Evolutionary conservation across 2,113 vertebrate species (phyloP).

Genomic region (Paramormyrops kingsleyae): DNA sequence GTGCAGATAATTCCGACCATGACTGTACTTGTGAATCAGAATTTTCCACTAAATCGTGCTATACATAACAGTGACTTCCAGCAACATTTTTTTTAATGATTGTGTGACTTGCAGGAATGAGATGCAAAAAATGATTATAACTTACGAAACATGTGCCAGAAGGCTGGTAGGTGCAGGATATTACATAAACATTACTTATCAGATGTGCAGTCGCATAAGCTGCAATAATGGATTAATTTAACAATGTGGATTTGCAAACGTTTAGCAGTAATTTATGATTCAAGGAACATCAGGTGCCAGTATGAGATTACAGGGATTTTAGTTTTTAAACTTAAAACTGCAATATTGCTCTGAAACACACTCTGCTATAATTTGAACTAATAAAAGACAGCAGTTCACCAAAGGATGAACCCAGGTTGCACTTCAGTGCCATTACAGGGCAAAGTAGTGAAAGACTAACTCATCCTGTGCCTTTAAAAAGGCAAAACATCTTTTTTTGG

Average conservation of each 20-base stretch:
- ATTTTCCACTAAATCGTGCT: background rate
- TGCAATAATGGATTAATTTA: background rate
- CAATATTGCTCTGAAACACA: background rate
- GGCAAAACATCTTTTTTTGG: background rate
- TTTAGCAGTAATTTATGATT: background rate
- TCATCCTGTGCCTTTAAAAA: background rate
- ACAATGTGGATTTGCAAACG: background rate
- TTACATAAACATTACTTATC: background rate
- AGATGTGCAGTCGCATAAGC: background rate
- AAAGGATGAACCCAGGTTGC: background rate
- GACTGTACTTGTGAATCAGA: background rate
- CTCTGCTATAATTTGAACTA: background rate
- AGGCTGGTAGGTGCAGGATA: background rate
- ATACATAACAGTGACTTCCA: background rate
- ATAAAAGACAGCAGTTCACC: background rate
- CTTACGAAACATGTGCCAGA: background rate
- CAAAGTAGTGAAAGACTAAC: background rate
- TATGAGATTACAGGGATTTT: background rate
- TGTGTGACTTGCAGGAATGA: background rate
- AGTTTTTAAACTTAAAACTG: background rate
- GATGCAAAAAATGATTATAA: background rate
- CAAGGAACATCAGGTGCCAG: background rate
- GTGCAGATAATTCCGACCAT: too few species aligned
- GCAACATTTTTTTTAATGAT: background rate
- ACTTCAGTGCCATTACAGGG: background rate